phyloP scores from a whole-genome alignment of 1,140 invertebrate genomes.

The Camponotus vicinus region DNA sequence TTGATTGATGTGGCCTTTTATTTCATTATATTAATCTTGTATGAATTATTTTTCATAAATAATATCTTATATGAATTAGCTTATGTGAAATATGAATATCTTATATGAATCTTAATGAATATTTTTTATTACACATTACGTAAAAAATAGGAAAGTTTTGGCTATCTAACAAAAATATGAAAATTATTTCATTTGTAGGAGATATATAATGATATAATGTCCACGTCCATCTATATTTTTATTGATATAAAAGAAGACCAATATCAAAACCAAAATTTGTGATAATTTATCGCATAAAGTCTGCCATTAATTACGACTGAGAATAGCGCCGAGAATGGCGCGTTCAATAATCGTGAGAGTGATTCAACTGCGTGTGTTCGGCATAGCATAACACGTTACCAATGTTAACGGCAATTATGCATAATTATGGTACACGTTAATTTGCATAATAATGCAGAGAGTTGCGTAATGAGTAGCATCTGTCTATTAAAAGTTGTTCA shows the following conservation, averaged over 20 bases:
- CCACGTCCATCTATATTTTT: background rate
- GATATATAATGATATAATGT: background rate
- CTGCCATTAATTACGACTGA: background rate
- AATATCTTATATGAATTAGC: too few species aligned
- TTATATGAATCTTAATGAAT: background rate
- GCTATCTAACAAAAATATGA: background rate
- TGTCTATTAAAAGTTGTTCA: slow-evolving; percentile 24
- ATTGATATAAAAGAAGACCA: background rate
- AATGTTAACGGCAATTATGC: slow-evolving; percentile 37
- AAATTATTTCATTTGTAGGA: background rate
- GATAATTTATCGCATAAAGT: background rate
- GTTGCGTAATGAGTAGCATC: slow-evolving; percentile 34
- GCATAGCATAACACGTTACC: slow-evolving; percentile 4
- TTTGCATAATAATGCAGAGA: slow-evolving; percentile 41
- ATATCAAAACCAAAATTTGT: background rate
- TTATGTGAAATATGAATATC: too few species aligned
- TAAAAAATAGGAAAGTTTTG: background rate
- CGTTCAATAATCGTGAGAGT: background rate
- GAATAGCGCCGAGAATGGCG: background rate
- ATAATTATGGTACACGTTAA: slow-evolving; percentile 20
- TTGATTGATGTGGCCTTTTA: background rate
- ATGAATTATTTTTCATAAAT: too few species aligned
- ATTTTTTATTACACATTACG: background rate
- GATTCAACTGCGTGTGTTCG: slow-evolving; percentile 2
- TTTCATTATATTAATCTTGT: background rate